Base-by-base conservation (phyloP, 1,140 invertebrate species). In the Drosophila albomicans region DNA sequence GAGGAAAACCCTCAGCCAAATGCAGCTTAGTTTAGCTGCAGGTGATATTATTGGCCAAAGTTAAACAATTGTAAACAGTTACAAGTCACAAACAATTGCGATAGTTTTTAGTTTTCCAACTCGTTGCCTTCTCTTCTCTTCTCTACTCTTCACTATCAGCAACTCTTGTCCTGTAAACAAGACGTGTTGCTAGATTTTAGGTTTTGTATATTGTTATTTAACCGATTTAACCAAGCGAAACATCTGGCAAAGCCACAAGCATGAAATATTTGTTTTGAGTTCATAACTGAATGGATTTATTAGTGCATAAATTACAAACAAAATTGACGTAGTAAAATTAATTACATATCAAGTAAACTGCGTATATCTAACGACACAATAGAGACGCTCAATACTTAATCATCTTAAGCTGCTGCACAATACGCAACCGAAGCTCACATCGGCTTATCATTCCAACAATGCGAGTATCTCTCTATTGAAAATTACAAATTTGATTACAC, bases 11-110 rank as follows among this genome's bases (percentile, higher is more conserved):
- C 30, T 43, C 16, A 54, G 67, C 79, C 78, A 75, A 88, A 88
- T 88, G 73, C 71, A 80, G 72, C 78, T 88, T 80, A 75, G 66
- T 71, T 67, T 69, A 58, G 69, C 74, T 85, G 64, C 86, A 89
- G 86, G 75, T 85, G 86, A 81, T 79, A 85, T 76, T 90, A 81
- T 81, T 89, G 78, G 76, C 81, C 78, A 85, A 89, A 89, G 78
- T 85, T 85, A 81, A 89, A 81, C 81, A 85, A 84, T 81, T 89
- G 85, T 58, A 58, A 81, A 74, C 67, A 67, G 78, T 81, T 70
- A 74, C 75, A 79, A 88, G 78, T 88, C 65, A 71, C 62, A 84
- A 25, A 80, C 65, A 84, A 84, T 75, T 66, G 85, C 75, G 52
- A 78, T 79, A 85, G 78, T 89, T 81, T 85, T 82, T 77, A 78